Base-by-base conservation (phyloP, 2,888 invertebrate genomes). In the Notodonta ziczac region DNA sequence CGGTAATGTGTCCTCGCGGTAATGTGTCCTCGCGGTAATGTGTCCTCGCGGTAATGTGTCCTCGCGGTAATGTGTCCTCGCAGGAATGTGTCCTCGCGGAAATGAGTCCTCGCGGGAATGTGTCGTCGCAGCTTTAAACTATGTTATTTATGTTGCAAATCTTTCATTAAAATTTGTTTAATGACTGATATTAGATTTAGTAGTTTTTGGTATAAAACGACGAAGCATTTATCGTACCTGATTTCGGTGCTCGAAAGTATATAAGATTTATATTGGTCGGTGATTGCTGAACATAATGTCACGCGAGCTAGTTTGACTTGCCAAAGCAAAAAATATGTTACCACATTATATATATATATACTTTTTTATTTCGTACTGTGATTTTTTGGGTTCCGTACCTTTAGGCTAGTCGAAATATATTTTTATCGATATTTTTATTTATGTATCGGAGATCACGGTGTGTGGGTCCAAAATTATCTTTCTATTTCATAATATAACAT, bases 281-380 rank as follows among this genome's bases (percentile, higher is more conserved):
- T 24, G 51, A 7, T 51, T 8, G 10, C 39, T 35, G 14, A 9
- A 51, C 55, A 7, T 48, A 24, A 52, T 50, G 60, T 12, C 56
- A 58, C 44, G 64, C 62, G 65, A 59, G 61, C 60, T 64, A 48
- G 13, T 53, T 14, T 55, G 54, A 65, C 57, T 66, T 69, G 74
- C 60, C 62, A 66, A 66, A 70, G 74, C 74, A 75, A 74, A 76
- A 76, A 77, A 69, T 74, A 72, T 74, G 77, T 76, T 76, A 72
- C 67, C 62, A 58, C 14, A 57, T n/a, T 35, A 50, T 44, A 48
- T 59, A 44, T 53, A n/a, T 13, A 32, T 35, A 44, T 44, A 50
- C 46, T 60, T 35, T 59, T 56, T 60, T 56, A 40, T 58, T 59
- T 60, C 56, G 6, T 61, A 42, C 44, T 72, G 56, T 67, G 44